Evolutionary conservation across 2,113 vertebrate species (phyloP), one percentile per base, ranked within the genome.

Genomic region (Narcine bancroftii): DNA sequence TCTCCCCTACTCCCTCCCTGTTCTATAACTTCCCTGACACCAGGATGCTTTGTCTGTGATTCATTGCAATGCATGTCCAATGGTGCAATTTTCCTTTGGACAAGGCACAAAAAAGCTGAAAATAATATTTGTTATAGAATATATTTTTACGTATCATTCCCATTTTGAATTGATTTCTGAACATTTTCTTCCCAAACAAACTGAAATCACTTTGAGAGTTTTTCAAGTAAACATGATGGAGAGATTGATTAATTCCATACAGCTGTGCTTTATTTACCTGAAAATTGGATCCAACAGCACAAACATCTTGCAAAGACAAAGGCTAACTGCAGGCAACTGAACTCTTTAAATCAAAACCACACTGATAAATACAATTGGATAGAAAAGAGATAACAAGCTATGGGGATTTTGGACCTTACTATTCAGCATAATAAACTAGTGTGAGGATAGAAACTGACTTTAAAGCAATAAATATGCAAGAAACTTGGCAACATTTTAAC

Each of bases 181-280:
- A 29, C 77, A 50, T 60, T 60, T n/a, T 1, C 33, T 15, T 33
- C 50, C 33, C 3, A 36, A 56, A 36, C 53, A 50, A 85, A 17
- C 42, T 56, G 50, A n/a, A 85, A 33, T 83, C 33, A 83, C 56
- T 83, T 15, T 5, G 56, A 60, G 56, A 9, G 33, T 15, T 87
- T 60, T 21, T 87, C 2, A 36, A 87, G 53, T 36, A 87, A 87
- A 87, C 81, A 63, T 87, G 60, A 60, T 15, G 39, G 50, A 75
- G 36, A 60, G 33, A 60, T 53, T 19, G 81, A 17, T 50, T 39
- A 87, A 60, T 21, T 87, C 56, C 60, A 56, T 13, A 9, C 81
- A 87, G 81, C 53, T 63, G 53, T 36, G 33, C 13, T 87, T 60
- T 87, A 87, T 87, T 87, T 87, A 87, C 53, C 53, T 87, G 81